phyloP scores from a whole-genome alignment of 2,797 vertebrate genomes.

The Leucoraja ocellata region DNA sequence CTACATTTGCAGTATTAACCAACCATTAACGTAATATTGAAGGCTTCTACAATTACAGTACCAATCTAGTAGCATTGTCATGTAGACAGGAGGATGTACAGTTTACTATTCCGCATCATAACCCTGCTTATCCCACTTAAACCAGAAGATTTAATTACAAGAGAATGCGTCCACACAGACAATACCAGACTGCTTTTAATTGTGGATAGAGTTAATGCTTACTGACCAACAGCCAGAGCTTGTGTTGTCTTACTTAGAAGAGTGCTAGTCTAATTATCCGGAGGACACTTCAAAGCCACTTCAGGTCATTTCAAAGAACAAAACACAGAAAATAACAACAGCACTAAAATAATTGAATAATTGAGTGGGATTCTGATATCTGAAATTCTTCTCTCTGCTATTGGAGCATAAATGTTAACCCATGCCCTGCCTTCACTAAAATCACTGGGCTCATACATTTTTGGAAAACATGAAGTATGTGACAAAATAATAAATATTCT shows the following conservation, averaged over 20 bases:
- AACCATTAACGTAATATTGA: not conserved
- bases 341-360: not conserved
- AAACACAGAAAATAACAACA: not conserved
- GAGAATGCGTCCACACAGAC: not conserved
- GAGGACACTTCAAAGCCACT: not conserved
- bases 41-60: not conserved
- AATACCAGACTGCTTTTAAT: constrained; percentile 28
- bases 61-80: not conserved
- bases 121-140: constrained; percentile 10
- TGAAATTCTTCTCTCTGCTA: not conserved
- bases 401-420: not conserved
- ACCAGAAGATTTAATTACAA: constrained; percentile 34
- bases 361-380: not conserved
- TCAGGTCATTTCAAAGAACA: not conserved
- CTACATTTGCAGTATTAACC: not conserved
- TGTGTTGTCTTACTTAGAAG: not conserved
- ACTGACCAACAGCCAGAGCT: not conserved
- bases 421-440: not conserved
- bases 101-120: not conserved
- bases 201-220: constrained; percentile 11
- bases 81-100: not conserved
- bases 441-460: not conserved
- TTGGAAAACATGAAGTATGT: not conserved
- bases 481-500: not conserved
- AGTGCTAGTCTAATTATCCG: not conserved